phyloP scores from a whole-genome alignment of 1,140 invertebrate genomes.

The Zaprionus gabonicus region DNA sequence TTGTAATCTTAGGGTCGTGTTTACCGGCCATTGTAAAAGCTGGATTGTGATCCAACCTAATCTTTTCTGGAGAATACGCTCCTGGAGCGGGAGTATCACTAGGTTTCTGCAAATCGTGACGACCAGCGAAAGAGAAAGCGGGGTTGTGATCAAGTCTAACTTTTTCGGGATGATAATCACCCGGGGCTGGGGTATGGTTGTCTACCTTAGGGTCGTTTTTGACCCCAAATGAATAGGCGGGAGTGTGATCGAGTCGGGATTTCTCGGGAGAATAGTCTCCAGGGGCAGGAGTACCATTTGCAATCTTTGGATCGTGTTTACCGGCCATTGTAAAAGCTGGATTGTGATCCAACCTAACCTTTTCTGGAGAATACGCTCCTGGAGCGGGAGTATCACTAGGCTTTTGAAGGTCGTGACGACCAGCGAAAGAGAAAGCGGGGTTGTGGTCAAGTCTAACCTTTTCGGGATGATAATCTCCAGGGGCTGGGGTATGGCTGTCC shows the following conservation, averaged over 20 bases:
- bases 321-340: conserved; percentile 86
- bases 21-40: conserved; percentile 85
- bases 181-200: conserved; percentile 88
- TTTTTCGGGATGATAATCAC: conserved; percentile 87
- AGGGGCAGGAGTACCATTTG: conserved; percentile 90
- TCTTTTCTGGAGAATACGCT: conserved; percentile 86
- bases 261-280: conserved; percentile 91
- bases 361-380: conserved; percentile 87
- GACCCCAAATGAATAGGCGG: conserved; percentile 85
- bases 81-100: conserved; percentile 87
- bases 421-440: conserved; percentile 86
- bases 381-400: conserved; percentile 86
- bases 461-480: conserved; percentile 86
- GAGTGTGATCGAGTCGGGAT: conserved; percentile 85
- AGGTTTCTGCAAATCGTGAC: conserved; percentile 85
- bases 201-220: conserved; percentile 83
- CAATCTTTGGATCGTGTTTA: conserved; percentile 85
- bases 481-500: conserved; percentile 88
- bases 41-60: conserved; percentile 86
- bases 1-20: conserved; percentile 86
- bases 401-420: conserved; percentile 85
- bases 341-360: conserved; percentile 86
- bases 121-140: conserved; percentile 86
- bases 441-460: conserved; percentile 87
- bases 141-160: conserved; percentile 87